These are phyloP conservation scores for Liodrosophila aerea DNA, from an alignment of 2,888 invertebrate species.

Conservation along the genomic window DNA sequence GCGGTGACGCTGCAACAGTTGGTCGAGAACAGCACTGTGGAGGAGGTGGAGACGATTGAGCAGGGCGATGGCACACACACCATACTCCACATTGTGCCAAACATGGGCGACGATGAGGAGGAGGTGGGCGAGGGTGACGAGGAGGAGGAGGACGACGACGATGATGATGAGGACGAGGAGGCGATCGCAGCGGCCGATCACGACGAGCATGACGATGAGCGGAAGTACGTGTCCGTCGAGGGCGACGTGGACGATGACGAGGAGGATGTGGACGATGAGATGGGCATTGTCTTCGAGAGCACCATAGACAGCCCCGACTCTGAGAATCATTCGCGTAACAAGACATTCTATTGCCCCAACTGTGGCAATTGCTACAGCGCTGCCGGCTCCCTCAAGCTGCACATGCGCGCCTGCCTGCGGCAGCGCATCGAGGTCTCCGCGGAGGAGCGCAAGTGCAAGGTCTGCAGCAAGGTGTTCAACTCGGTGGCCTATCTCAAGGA, in stretches of 20 bases:
- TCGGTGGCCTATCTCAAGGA: conserved; percentile 82
- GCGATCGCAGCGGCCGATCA: conserved; percentile 37
- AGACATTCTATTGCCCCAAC: conserved; percentile 81
- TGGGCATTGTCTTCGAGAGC: conserved; percentile 56
- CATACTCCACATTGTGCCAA: conserved; percentile 70
- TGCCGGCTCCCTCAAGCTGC: conserved; percentile 81
- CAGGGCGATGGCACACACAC: conserved; percentile 78
- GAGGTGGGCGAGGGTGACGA: conserved; percentile 19
- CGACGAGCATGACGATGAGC: conserved; percentile 38
- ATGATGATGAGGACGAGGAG: conserved; percentile 29
- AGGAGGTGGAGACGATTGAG: conserved; percentile 75
- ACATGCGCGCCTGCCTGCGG: conserved; percentile 81
- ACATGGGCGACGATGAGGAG: conserved; percentile 20
- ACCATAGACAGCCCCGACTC: conserved; percentile 58
- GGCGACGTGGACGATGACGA: conserved; percentile 45
- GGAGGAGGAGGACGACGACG: conserved; percentile 8
- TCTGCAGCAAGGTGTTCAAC: conserved; percentile 81
- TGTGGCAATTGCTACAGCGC: conserved; percentile 82
- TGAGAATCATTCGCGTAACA: conserved; percentile 56
- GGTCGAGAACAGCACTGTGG: conserved; percentile 72
- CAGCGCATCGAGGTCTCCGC: conserved; percentile 78
- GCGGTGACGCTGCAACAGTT: conserved; percentile 76
- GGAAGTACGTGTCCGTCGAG: conserved; percentile 45
- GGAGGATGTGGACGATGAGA: conserved; percentile 61
- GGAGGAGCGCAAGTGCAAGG: conserved; percentile 80